phyloP scores from a whole-genome alignment of 2,797 vertebrate species.

The Gadopsis bispinosus region DNA sequence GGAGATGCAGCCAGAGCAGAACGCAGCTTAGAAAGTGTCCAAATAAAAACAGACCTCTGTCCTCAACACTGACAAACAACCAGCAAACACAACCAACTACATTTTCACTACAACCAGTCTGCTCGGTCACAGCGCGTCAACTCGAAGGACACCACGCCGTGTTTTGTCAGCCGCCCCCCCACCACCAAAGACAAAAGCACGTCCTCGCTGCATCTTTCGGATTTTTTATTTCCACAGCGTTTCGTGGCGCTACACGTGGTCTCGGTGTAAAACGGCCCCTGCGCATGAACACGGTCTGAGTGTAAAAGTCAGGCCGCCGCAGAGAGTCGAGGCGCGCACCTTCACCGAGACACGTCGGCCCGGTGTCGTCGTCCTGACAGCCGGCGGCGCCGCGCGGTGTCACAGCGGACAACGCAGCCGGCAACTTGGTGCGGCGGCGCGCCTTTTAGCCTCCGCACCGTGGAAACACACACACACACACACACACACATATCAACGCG shows the following conservation, averaged over 20 bases:
- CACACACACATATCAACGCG: constrained; percentile 6
- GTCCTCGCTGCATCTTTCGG: too few relatives aligned
- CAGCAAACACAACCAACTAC: not conserved
- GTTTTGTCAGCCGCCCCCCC: not conserved
- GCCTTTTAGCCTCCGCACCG: constrained; percentile 47
- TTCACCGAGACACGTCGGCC: too few relatives aligned
- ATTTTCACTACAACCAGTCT: not conserved
- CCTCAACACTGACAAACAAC: not conserved
- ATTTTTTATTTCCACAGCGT: not conserved
- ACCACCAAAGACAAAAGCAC: not conserved
- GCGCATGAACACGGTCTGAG: not conserved
- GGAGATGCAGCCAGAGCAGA: constrained; percentile 63
- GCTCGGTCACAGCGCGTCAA: not conserved
- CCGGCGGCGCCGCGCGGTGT: not conserved
- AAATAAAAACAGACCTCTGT: constrained; percentile 1
- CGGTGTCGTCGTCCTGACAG: too few relatives aligned
- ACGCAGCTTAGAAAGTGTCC: constrained; percentile 30
- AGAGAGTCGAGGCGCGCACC: too few relatives aligned
- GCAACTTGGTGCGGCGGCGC: constrained; percentile 54
- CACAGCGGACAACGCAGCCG: constrained; percentile 58
- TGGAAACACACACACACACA: constrained; percentile 58
- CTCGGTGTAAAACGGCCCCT: not conserved
- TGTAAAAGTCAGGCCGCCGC: too few relatives aligned
- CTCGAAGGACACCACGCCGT: not conserved
- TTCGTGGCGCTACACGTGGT: not conserved